Base-by-base conservation (phyloP, 2,888 invertebrate species). In the Heliconius erato region DNA sequence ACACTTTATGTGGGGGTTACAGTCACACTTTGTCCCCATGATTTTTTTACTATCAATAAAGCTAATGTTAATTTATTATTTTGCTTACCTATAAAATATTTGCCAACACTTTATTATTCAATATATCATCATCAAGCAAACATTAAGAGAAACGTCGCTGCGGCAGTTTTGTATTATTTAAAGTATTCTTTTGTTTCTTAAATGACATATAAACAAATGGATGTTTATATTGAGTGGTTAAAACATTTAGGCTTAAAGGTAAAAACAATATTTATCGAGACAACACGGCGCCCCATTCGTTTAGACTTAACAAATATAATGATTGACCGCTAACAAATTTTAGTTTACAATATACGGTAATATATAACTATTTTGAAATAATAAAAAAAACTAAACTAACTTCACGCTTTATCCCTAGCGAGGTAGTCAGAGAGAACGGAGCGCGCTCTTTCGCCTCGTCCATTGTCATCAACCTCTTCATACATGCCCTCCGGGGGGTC, bases 161-260 rank as follows among this genome's bases (percentile, higher is more conserved):
- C 11, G 54, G 26, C 16, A 68, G 68, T 68, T 68, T 59, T 16
- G 67, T 59, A 54, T 59, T 59, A 26, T 49, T 54, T 59, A 68
- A 44, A 76, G 14, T 54, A 69, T 76, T 59, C n/a, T 59, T 54
- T 69, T 68, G 35, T 80, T 76, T 59, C 54, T 67, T 35, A 26
- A 54, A n/a, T 76, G 68, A 69, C 76, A 76, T 35, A 59, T 69
- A 68, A 23, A 49, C 54, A 59, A 11, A 71, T 14, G 19, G 2
- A 44, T 78, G 40, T 65, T 76, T 80, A 69, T 71, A 71, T 77
- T 65, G n/a, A 63, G 2, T n/a, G n/a, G 23, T 59, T 69, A 40
- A 59, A 77, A 68, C 26, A 76, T 32, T 32, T 74, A 32, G 67
- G 40, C 40, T 72, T 72, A 59, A 63, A 72, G 40, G 79, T 54